phyloP scores from a whole-genome alignment of 2,113 vertebrate species.

The Apeltes quadracus region DNA sequence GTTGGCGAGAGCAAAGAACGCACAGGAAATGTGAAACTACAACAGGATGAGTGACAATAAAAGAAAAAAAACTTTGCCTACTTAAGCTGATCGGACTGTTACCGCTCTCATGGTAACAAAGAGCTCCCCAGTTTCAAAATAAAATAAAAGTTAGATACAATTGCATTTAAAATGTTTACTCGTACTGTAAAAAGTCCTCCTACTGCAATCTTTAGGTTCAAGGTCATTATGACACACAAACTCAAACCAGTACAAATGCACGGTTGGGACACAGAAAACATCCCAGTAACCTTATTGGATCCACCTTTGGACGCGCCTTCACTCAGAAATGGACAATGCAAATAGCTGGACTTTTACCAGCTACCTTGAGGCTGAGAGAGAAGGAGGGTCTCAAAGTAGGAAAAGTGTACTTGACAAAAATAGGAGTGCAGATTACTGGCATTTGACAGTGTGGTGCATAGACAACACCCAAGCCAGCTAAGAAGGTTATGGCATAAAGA shows the following conservation, averaged over 20 bases:
- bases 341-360: slow-evolving; percentile 28
- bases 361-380: slow-evolving; percentile 8
- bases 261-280: neutral
- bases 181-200: neutral
- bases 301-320: slow-evolving; percentile 21
- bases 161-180: neutral
- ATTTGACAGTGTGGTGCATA: neutral
- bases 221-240: slow-evolving; percentile 9
- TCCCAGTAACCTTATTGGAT: slow-evolving; percentile 18
- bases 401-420: neutral
- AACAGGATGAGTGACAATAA: slow-evolving; percentile 52
- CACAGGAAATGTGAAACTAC: slow-evolving; percentile 59
- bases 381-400: slow-evolving; percentile 2
- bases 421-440: neutral
- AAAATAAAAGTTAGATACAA: neutral
- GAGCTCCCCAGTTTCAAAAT: neutral
- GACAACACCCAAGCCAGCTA: neutral
- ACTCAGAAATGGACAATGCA: slow-evolving; percentile 32
- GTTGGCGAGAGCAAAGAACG: slow-evolving; percentile 35
- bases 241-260: slow-evolving; percentile 17
- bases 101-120: slow-evolving; percentile 17
- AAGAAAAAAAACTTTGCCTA: slow-evolving; percentile 24
- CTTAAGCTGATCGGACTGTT: slow-evolving; percentile 12
- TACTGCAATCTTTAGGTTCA: slow-evolving; percentile 17
- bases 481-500: neutral